Evolutionary conservation across 2,888 invertebrate genomes (phyloP).

Genomic region (Deilephila elpenor): DNA sequence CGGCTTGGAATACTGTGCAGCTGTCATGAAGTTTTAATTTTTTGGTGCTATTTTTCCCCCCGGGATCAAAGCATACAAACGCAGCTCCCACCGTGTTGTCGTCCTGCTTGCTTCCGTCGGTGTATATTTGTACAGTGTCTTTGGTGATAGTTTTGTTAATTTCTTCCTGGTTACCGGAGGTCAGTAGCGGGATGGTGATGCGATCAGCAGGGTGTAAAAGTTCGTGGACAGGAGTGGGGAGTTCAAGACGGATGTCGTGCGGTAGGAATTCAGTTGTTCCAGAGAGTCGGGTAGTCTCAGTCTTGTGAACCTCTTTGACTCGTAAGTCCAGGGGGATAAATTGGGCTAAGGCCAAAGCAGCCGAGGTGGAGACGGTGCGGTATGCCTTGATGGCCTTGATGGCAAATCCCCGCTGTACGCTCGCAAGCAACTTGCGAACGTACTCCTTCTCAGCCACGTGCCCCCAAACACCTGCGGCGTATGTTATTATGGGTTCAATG

Average conservation of each 20-base stretch:
- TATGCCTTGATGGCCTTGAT: not conserved
- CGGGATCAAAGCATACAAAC: not conserved
- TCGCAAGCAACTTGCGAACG: not conserved
- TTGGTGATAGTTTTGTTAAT: not conserved
- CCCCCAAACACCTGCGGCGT: not conserved
- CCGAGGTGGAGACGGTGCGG: not conserved
- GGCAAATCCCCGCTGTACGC: not conserved
- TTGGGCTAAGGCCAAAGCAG: not conserved
- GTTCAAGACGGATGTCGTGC: not conserved
- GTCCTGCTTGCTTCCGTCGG: not conserved
- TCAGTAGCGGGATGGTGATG: not conserved
- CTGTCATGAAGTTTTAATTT: not conserved
- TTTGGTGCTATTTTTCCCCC: not conserved
- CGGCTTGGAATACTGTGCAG: not conserved
- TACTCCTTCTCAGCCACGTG: not conserved
- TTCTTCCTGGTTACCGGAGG: not conserved
- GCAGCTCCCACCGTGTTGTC: not conserved
- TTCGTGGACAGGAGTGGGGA: not conserved
- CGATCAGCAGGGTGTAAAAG: not conserved
- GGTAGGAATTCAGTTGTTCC: not conserved
- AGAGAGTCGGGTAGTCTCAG: not conserved
- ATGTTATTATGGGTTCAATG: not conserved
- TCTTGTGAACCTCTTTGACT: not conserved
- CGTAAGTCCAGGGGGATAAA: not conserved
- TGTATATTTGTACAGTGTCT: not conserved